Evolutionary conservation across 2,113 vertebrate species (phyloP).

Genomic region (Megaleporinus macrocephalus): DNA sequence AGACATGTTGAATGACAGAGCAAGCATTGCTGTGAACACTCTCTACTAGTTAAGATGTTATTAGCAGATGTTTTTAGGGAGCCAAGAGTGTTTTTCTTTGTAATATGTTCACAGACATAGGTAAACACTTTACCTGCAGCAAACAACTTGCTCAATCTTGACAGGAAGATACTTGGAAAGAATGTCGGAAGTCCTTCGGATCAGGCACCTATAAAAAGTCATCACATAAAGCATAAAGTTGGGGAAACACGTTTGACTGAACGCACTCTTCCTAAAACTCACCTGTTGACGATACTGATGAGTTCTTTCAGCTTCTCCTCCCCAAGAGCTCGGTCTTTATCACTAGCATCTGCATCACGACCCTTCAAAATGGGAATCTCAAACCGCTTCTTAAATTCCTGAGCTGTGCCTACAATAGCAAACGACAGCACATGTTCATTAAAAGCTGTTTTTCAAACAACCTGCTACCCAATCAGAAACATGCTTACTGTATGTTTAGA

Average conservation of each 20-base stretch:
- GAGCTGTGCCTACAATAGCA: conserved; percentile 84
- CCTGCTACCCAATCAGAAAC: too few relatives aligned
- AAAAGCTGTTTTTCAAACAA: too few relatives aligned
- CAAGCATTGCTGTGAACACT: too few relatives aligned
- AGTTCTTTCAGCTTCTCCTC: conserved; percentile 93
- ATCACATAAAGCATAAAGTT: not conserved
- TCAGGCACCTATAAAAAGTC: conserved; percentile 84
- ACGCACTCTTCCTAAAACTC: not conserved
- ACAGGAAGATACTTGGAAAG: conserved; percentile 98
- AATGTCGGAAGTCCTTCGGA: conserved; percentile 96
- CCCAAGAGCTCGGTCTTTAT: conserved; percentile 82
- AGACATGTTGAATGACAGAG: too few relatives aligned
- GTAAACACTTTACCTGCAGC: conserved; percentile 84
- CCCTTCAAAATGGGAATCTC: conserved; percentile 95
- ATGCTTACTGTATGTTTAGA: too few relatives aligned
- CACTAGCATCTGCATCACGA: conserved; percentile 89
- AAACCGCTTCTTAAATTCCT: conserved; percentile 96
- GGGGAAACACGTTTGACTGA: not conserved
- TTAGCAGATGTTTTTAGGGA: too few relatives aligned
- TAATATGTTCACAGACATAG: not conserved
- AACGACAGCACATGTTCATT: too few relatives aligned
- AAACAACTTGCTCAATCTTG: conserved; percentile 97
- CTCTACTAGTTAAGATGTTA: too few relatives aligned
- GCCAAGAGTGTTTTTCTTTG: too few relatives aligned
- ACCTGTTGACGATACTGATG: conserved; percentile 93